These are phyloP conservation scores for Penaeus indicus DNA, from an alignment of 1,140 invertebrate species.

Conservation along the genomic window DNA sequence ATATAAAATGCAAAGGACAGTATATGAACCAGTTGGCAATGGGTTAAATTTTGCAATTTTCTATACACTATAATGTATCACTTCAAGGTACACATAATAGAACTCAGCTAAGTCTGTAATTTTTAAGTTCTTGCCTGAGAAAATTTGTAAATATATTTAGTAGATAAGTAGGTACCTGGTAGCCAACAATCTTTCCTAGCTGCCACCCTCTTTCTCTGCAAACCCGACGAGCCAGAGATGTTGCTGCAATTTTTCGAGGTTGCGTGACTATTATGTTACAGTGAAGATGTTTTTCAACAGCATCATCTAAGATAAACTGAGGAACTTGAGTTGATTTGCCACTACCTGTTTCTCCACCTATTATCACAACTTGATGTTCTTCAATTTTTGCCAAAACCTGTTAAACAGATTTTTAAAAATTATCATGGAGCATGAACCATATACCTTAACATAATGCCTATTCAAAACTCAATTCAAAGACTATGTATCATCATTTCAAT, in stretches of 20 bases:
- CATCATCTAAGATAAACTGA: constrained; percentile 87
- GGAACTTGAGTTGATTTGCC: constrained; percentile 88
- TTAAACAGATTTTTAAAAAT: not conserved
- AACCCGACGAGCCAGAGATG: constrained; percentile 77
- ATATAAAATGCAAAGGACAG: too few relatives aligned
- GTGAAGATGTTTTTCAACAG: constrained; percentile 73
- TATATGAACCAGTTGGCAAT: too few relatives aligned
- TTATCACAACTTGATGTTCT: constrained; percentile 80
- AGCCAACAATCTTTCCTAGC: constrained; percentile 85
- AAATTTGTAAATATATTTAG: too few relatives aligned
- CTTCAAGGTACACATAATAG: too few relatives aligned
- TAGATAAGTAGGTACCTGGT: constrained; percentile 75
- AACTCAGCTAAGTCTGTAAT: too few relatives aligned
- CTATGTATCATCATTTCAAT: too few relatives aligned
- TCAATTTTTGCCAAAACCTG: constrained; percentile 77
- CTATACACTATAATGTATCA: too few relatives aligned
- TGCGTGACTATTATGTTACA: constrained; percentile 92
- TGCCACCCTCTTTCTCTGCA: constrained; percentile 81
- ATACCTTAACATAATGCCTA: too few relatives aligned
- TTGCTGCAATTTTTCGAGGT: constrained; percentile 87
- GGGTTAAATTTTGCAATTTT: too few relatives aligned
- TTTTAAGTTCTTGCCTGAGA: too few relatives aligned
- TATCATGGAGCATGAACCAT: too few relatives aligned
- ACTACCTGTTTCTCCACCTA: constrained; percentile 90
- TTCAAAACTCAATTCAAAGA: too few relatives aligned